Percentiles rank a stretch among this genome's conserved stretches.
Evolutionary conservation across 1,140 invertebrate species (phyloP).

Genomic region (Sarcophaga peregrina): DNA sequence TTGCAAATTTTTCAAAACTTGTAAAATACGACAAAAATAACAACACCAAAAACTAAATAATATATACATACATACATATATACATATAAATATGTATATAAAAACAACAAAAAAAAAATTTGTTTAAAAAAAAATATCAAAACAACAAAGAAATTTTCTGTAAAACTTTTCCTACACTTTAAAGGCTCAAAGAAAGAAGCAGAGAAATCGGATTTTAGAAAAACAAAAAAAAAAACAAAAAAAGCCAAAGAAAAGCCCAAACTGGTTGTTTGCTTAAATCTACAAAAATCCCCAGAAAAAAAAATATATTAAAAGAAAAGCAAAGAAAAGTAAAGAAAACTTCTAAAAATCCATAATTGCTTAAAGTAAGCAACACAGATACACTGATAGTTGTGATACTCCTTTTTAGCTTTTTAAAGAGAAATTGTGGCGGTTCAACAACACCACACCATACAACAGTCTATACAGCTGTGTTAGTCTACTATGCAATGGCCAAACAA

Average conservation of each 20-base stretch:
- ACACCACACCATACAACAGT: too few species aligned
- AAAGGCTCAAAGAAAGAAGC: not conserved
- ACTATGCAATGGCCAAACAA: not conserved
- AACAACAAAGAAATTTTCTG: not conserved
- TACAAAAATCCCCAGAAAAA: not conserved
- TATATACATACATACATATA: too few species aligned
- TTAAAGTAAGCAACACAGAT: not conserved
- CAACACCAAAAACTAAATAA: not conserved
- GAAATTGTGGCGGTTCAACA: not conserved
- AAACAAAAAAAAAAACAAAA: not conserved
- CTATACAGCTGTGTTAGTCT: too few species aligned
- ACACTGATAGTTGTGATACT: not conserved
- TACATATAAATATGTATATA: too few species aligned
- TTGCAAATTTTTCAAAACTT: constrained; percentile 41
- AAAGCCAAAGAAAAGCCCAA: not conserved
- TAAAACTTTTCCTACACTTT: constrained; percentile 6
- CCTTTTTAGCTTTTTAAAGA: not conserved
- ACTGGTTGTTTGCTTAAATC: constrained; percentile 18
- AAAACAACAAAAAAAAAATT: not conserved
- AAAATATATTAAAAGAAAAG: not conserved
- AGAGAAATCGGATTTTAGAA: not conserved
- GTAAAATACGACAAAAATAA: constrained; percentile 19
- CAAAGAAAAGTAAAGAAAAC: too few species aligned
- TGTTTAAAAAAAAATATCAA: not conserved
- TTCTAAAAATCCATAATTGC: constrained; percentile 12